Percentiles rank a stretch among this genome's conserved stretches.
Conservation (phyloP, 2,888 invertebrate species). For the Ichneumon xanthorius region DNA sequence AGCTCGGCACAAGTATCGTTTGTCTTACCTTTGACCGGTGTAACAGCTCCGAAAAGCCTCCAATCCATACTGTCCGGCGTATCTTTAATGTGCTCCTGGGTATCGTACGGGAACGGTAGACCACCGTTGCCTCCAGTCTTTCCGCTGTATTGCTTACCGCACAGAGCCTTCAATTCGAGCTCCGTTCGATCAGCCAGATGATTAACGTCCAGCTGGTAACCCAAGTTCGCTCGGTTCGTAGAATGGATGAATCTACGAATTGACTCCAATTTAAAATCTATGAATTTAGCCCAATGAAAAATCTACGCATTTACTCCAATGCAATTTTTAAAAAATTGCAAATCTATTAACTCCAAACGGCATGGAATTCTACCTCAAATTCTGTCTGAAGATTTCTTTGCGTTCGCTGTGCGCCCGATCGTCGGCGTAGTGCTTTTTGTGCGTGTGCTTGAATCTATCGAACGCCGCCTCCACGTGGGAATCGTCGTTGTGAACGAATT, state of each 20-base stretch:
- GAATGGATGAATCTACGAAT: slow-evolving; percentile 90
- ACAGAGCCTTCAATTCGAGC: slow-evolving; percentile 90
- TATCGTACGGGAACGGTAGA: slow-evolving; percentile 91
- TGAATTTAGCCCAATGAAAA: background rate
- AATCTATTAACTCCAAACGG: background rate
- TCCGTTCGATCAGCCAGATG: slow-evolving; percentile 94
- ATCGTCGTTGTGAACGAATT: slow-evolving; percentile 91
- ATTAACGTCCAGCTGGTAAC: slow-evolving; percentile 92
- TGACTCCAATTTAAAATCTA: background rate
- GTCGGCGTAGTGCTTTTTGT: slow-evolving; percentile 89
- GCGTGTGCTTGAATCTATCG: slow-evolving; percentile 90
- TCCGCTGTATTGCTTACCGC: slow-evolving; percentile 88
- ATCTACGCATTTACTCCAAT: background rate
- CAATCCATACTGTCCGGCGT: slow-evolving; percentile 94
- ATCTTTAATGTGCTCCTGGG: slow-evolving; percentile 85
- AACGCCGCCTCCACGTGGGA: slow-evolving; percentile 92
- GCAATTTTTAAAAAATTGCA: too few species aligned
- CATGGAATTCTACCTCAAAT: slow-evolving; percentile 88
- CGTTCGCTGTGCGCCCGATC: slow-evolving; percentile 90
- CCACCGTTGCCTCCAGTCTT: slow-evolving; percentile 90
- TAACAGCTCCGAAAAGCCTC: slow-evolving; percentile 96
- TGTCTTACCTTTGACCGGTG: slow-evolving; percentile 93
- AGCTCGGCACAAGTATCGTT: background rate
- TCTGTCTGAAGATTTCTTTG: slow-evolving; percentile 93
- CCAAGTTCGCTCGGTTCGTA: slow-evolving; percentile 90